These are phyloP conservation scores for Orius insidiosus DNA, from an alignment of 1,140 invertebrate species.

Conservation along the genomic window DNA sequence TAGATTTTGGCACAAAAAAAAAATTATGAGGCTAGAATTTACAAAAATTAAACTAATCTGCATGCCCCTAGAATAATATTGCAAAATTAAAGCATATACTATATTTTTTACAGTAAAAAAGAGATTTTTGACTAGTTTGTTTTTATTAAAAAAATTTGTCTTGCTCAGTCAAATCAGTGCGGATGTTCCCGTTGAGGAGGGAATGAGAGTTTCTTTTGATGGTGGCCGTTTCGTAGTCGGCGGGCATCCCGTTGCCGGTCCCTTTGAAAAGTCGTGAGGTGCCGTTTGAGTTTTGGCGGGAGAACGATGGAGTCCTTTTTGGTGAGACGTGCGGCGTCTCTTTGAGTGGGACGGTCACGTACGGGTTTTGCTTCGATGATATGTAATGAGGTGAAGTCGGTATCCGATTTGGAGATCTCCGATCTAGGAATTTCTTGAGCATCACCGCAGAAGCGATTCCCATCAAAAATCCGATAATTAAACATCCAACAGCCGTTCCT, in stretches of 20 bases:
- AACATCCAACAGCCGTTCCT: constrained; percentile 31
- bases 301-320: constrained; percentile 23
- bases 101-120: too few species aligned
- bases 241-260: constrained; percentile 39
- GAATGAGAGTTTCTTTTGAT: constrained; percentile 57
- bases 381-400: constrained; percentile 60
- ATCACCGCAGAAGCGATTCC: constrained; percentile 21
- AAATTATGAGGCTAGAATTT: too few species aligned
- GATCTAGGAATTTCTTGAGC: not conserved
- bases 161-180: constrained; percentile 34
- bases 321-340: constrained; percentile 30
- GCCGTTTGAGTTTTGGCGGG: constrained; percentile 13
- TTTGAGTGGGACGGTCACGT: constrained; percentile 60
- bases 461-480: constrained; percentile 21
- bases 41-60: too few species aligned
- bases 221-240: constrained; percentile 58
- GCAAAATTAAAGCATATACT: too few species aligned
- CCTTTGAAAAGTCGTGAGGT: constrained; percentile 24
- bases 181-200: constrained; percentile 30
- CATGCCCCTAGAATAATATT: too few species aligned
- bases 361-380: constrained; percentile 58
- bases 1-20: too few species aligned
- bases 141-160: constrained; percentile 33
- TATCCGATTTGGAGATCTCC: constrained; percentile 25
- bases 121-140: too few species aligned